Conservation (phyloP, 2,113 vertebrate species). For the Anoura caudifer region DNA sequence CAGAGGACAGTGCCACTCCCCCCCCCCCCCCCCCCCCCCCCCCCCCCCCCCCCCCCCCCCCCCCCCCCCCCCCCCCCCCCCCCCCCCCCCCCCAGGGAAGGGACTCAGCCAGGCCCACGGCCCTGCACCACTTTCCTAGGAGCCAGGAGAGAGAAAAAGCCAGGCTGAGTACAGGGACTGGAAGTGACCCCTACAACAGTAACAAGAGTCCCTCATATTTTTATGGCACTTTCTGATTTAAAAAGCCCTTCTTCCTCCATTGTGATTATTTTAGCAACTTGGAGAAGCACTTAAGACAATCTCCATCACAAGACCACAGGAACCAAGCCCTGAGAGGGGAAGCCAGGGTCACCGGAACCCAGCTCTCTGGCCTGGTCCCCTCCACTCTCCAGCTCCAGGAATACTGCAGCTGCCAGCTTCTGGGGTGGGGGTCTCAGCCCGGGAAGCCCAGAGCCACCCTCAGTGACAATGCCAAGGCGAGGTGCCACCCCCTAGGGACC, state of each 20-base stretch:
- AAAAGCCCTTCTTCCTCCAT: neutral
- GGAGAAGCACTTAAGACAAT: neutral
- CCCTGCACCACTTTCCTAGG: neutral
- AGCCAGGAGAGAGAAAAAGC: neutral
- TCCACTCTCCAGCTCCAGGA: neutral
- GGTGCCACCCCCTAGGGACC: neutral
- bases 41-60: too few species aligned
- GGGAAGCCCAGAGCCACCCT: neutral
- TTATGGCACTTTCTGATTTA: neutral
- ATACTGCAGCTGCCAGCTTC: neutral
- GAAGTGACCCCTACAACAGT: neutral
- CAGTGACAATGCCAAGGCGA: neutral
- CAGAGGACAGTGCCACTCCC: neutral
- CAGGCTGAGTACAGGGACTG: neutral
- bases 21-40: too few species aligned
- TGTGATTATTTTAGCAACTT: neutral
- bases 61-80: too few species aligned
- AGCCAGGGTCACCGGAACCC: neutral
- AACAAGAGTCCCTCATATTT: neutral
- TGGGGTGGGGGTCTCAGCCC: neutral
- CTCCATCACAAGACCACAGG: neutral
- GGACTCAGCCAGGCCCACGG: neutral
- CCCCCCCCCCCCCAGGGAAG: neutral
- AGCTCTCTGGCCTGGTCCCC: neutral
- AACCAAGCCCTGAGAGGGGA: neutral